Base-by-base conservation (phyloP, 2,113 vertebrate genomes). In the Microcebus ravelobensis region DNA sequence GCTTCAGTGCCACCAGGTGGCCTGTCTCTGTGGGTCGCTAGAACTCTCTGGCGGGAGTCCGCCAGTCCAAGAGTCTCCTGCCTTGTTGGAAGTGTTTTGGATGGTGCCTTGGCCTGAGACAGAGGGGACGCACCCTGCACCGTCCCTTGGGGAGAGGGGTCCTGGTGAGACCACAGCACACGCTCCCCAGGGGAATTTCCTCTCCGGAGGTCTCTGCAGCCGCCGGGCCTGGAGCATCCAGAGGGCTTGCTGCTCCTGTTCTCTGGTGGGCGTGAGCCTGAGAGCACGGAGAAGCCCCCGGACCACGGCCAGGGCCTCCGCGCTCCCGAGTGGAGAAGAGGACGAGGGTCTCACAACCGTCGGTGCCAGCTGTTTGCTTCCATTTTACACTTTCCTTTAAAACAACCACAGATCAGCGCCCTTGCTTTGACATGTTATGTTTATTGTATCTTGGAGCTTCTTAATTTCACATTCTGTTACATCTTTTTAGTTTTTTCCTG, bases 361-460 rank as follows among this genome's bases (percentile, higher is more conserved):
- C 31, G 29, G 36, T 42, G 27, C 42, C 65, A 48, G 14, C 63
- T 20, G 12, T 55, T 68, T 5, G 52, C 52, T 55, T 83, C 65
- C 27, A 29, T 79, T 79, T 42, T 57, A 71, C 52, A 4, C 74
- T 83, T 95, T 84, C 20, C 29, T 80, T 59, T 73, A 82, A 86
- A 68, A 79, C 27, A 36, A 8, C 10, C 5, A 20, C 8, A 27
- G 18, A 55, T 92, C 68, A 25, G 17, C 29, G 25, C 36, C 52
- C 23, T 77, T 36, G 18, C 31, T 79, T 89, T 85, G 77, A n/a
- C 6, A 18, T 34, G 3, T 48, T 42, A 27, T 14, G 36, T 48
- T 70, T 76, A n/a, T 89, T 94, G 52, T 59, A 50, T 81, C 31
- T 76, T 59, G 50, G 70, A 57, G 27, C n/a, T 81, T 92, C 21